Evolutionary conservation across 2,888 invertebrate species (phyloP).

Genomic region (Yponomeuta plumbellus): DNA sequence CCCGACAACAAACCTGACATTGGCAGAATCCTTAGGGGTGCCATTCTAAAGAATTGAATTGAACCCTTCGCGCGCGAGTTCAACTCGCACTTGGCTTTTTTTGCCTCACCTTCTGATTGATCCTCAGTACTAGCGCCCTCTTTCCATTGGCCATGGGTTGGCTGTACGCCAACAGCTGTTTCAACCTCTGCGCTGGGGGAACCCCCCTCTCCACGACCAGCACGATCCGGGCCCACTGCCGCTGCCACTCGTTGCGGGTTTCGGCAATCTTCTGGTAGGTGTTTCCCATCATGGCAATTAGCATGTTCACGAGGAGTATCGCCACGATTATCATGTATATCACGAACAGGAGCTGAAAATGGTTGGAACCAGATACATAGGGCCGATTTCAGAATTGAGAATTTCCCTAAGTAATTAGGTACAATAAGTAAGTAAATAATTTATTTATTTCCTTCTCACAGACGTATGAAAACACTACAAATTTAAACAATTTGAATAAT

Average conservation of each 20-base stretch:
- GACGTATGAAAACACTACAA: no score
- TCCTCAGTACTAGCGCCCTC: conserved; percentile 89
- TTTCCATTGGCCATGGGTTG: conserved; percentile 95
- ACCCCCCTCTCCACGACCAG: conserved; percentile 98
- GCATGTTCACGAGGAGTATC: conserved; percentile 96
- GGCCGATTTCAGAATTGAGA: no score
- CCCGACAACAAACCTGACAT: no score
- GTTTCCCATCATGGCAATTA: conserved; percentile 99
- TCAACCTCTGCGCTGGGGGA: conserved; percentile 89
- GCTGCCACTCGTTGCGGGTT: conserved; percentile 98
- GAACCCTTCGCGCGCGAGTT: no score
- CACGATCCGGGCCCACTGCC: conserved; percentile 98
- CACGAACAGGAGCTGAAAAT: conserved; percentile 88
- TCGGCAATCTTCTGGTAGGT: conserved; percentile 99
- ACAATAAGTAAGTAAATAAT: no score
- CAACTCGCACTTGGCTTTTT: no score
- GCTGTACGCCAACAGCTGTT: conserved; percentile 92
- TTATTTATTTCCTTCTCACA: no score
- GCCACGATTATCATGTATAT: conserved; percentile 98
- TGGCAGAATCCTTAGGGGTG: no score
- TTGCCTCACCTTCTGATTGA: conserved; percentile 87
- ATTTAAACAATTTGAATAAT: no score
- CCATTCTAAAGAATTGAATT: no score
- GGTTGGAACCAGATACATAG: no score
- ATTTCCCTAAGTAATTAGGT: no score